A percentile compares a stretch with the other conserved stretches of the same genome.
These are phyloP conservation scores for Macroramphosus scolopax DNA, from an alignment of 2,797 vertebrate genomes.

Conservation along the genomic window DNA sequence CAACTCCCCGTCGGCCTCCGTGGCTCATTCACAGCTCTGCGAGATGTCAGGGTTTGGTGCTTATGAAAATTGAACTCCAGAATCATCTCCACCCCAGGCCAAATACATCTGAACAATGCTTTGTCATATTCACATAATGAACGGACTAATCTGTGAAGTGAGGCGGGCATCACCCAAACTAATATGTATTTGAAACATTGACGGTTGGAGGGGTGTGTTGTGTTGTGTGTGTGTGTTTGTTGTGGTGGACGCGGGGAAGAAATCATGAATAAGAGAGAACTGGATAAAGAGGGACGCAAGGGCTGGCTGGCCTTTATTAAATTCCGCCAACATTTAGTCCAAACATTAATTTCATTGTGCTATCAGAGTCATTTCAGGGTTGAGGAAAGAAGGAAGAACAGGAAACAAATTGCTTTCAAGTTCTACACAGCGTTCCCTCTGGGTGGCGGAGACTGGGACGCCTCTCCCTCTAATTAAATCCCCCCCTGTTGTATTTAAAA, in stretches of 20 bases:
- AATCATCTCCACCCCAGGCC: slow-evolving; percentile 60
- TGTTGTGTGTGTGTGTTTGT: slow-evolving; percentile 3
- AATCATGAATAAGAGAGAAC: slow-evolving; percentile 6
- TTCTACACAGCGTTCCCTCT: slow-evolving; percentile 62
- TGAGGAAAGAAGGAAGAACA: slow-evolving; percentile 58
- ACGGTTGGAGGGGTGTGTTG: slow-evolving; percentile 1
- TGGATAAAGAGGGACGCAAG: slow-evolving; percentile 1
- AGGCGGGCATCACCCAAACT: slow-evolving; percentile 37
- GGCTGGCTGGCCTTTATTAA: slow-evolving; percentile 50
- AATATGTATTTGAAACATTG: slow-evolving; percentile 39
- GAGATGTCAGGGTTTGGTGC: slow-evolving; percentile 56
- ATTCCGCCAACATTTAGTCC: slow-evolving; percentile 61
- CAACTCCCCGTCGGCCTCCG: slow-evolving; percentile 43
- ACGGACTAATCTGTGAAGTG: slow-evolving; percentile 56
- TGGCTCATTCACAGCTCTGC: slow-evolving; percentile 58
- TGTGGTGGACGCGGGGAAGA: background rate
- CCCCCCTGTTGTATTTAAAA: slow-evolving; percentile 72
- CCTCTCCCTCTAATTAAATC: slow-evolving; percentile 70
- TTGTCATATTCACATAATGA: slow-evolving; percentile 50
- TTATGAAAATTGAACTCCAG: slow-evolving; percentile 65
- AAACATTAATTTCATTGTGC: slow-evolving; percentile 65
- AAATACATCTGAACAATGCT: slow-evolving; percentile 52
- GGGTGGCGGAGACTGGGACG: slow-evolving; percentile 51
- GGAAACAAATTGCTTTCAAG: slow-evolving; percentile 76
- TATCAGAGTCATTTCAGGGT: slow-evolving; percentile 65